These are phyloP conservation scores for Botia almorhae DNA, from an alignment of 2,797 vertebrate genomes.

Conservation along the genomic window DNA sequence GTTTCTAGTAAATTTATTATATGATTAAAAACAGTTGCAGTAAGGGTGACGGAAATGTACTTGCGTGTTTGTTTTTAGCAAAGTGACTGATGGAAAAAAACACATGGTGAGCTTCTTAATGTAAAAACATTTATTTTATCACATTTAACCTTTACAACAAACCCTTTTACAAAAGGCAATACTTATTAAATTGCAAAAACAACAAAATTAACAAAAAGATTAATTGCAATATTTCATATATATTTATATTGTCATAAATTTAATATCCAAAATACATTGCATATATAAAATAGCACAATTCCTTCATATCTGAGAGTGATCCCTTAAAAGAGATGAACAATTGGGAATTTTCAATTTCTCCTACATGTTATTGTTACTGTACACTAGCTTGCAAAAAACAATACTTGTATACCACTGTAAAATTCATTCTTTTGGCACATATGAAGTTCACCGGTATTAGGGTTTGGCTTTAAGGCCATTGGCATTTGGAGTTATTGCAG, in stretches of 20 bases:
- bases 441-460: slow-evolving; percentile 55
- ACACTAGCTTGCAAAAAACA: slow-evolving; percentile 49
- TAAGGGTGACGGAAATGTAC: neutral
- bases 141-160: slow-evolving; percentile 88
- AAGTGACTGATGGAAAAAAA: neutral
- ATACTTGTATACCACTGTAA: slow-evolving; percentile 44
- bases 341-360: slow-evolving; percentile 59
- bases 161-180: slow-evolving; percentile 86
- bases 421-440: slow-evolving; percentile 64
- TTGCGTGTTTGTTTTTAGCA: neutral
- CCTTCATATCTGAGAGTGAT: slow-evolving; percentile 76
- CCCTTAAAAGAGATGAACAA: slow-evolving; percentile 70
- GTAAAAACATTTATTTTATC: slow-evolving; percentile 92
- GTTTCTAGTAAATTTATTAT: neutral
- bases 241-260: slow-evolving; percentile 84
- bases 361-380: slow-evolving; percentile 69
- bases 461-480: slow-evolving; percentile 22
- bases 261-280: slow-evolving; percentile 95
- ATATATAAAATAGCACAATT: slow-evolving; percentile 90
- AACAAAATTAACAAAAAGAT: slow-evolving; percentile 80
- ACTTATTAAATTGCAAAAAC: slow-evolving; percentile 84
- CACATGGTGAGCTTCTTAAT: slow-evolving; percentile 62
- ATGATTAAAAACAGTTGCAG: neutral
- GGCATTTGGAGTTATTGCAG: slow-evolving; percentile 42
- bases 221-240: slow-evolving; percentile 94